Evolutionary conservation across 2,113 vertebrate genomes (phyloP).

Genomic region (Daubentonia madagascariensis): DNA sequence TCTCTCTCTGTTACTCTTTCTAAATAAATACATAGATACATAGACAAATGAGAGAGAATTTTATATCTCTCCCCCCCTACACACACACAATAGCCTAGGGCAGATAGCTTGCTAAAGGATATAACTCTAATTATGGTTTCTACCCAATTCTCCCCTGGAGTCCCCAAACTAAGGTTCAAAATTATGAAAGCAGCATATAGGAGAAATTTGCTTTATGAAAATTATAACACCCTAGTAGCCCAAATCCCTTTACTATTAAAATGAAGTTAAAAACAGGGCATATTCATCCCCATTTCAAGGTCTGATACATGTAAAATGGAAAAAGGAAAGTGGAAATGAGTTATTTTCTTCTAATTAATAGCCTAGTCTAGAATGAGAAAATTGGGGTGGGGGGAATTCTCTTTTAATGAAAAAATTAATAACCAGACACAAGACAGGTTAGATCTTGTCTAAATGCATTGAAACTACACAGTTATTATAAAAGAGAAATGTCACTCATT

Average conservation of each 20-base stretch:
- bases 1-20: not conserved
- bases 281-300: not conserved
- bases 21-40: not conserved
- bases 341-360: conserved; percentile 4
- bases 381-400: not conserved
- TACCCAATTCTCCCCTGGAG: not conserved
- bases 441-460: not conserved
- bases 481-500: not conserved
- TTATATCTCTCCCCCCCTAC: not conserved
- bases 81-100: not conserved
- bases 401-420: not conserved
- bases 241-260: conserved; percentile 18
- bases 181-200: not conserved
- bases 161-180: not conserved
- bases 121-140: not conserved
- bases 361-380: not conserved
- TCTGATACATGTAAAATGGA: not conserved
- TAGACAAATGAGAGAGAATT: not conserved
- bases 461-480: not conserved
- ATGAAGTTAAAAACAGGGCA: not conserved
- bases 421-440: not conserved
- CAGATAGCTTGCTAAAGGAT: not conserved
- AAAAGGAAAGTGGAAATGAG: not conserved
- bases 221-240: not conserved
- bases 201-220: not conserved